Evolutionary conservation across 1,140 invertebrate genomes (phyloP), one percentile per base, ranked within the genome.

Genomic region (Onthophagus taurus): DNA sequence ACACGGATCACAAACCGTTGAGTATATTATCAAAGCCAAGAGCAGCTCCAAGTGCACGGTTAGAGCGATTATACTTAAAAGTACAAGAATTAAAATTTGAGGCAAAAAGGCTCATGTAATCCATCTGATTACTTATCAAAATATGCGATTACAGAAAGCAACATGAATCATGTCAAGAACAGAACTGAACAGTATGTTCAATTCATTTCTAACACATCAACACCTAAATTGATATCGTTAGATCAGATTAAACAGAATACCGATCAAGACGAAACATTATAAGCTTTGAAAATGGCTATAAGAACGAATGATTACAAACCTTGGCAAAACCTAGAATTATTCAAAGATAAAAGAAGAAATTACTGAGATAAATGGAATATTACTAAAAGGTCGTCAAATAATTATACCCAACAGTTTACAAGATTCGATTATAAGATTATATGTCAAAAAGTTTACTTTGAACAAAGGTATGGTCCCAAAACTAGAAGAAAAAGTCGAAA

Each of bases 361-460:
- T 9, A 33, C 31, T 23, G 20, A 29, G 8, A 7, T 17, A 8
- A 24, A 21, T 4, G 24, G 29, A n/a, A 3, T 36, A 29, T 37
- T 45, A 12, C 31, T 37, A 20, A 26, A 19, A 38, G 29, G 19
- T 7, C 9, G 55, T 19, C 31, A 51, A 47, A 54, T 59, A 1
- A 37, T 71, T 4, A 60, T 72, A 16, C 70, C 70, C 1, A n/a
- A 45, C 31, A 38, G 21, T 13, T 44, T 68, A 26, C 59, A 54
- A 33, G 13, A 49, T 8, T 42, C 41, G 35, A 18, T 33, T n/a
- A 37, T 51, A 12, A 14, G 50, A 43, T 29, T 38, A 34, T 57
- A 55, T 7, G 54, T 57, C 4, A 47, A 38, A 64, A 44, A 26
- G 45, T 36, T 37, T 56, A 7, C 20, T 61, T 12, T 17, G 58